phyloP scores from a whole-genome alignment of 2,797 vertebrate genomes.

The Xenops minutus region DNA sequence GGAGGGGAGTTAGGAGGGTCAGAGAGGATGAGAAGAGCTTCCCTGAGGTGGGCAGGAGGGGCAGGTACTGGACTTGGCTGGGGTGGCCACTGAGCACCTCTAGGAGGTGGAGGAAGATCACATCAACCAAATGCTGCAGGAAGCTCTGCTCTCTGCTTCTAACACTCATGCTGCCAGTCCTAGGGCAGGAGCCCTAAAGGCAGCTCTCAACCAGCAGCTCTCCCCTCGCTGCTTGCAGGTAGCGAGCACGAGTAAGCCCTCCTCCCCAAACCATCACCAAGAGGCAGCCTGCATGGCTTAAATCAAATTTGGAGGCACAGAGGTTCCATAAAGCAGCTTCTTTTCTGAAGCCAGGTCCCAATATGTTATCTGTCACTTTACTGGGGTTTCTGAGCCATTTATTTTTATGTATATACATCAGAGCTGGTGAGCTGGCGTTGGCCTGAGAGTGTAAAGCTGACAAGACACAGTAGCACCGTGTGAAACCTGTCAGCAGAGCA shows the following conservation, averaged over 20 bases:
- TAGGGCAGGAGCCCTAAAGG: background rate
- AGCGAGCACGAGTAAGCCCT: background rate
- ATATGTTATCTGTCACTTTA: slow-evolving; percentile 58
- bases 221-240: background rate
- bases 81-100: background rate
- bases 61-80: background rate
- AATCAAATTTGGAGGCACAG: slow-evolving; percentile 29
- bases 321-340: slow-evolving; percentile 66
- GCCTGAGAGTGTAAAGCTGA: slow-evolving; percentile 74
- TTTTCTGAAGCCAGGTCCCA: slow-evolving; percentile 56
- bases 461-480: slow-evolving; percentile 71
- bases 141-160: background rate
- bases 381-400: slow-evolving; percentile 71
- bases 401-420: slow-evolving; percentile 70
- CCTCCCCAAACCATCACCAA: background rate
- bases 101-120: background rate
- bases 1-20: background rate
- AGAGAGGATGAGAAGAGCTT: background rate
- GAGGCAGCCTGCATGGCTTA: background rate
- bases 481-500: slow-evolving; percentile 78
- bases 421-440: slow-evolving; percentile 45
- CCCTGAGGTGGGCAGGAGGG: background rate
- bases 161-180: background rate
- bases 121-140: fast-evolving
- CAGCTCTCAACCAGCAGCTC: background rate